Evolutionary conservation across 2,113 vertebrate genomes (phyloP).

Genomic region (Psittacula cyanocephala): DNA sequence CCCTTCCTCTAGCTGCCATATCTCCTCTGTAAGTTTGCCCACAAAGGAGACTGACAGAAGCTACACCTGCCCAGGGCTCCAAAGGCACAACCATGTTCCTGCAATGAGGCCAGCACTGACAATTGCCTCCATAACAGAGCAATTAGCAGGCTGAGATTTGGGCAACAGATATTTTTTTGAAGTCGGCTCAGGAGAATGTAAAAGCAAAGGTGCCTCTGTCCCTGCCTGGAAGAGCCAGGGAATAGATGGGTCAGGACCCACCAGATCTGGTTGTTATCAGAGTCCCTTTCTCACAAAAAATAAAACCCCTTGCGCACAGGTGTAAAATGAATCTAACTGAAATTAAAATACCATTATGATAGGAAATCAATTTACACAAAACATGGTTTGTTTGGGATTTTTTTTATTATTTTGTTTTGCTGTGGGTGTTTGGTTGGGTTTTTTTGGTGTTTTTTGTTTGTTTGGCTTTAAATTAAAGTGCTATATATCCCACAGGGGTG

Average conservation of each 20-base stretch:
- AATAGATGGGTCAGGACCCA: background rate
- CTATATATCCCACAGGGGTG: background rate
- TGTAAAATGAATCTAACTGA: background rate
- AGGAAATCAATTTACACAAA: background rate
- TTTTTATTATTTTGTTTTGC: background rate
- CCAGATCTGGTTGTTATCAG: background rate
- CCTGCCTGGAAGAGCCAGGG: background rate
- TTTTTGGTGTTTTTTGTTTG: too few relatives aligned
- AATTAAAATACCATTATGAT: background rate
- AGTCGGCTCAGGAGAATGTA: background rate
- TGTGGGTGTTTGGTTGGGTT: background rate
- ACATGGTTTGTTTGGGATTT: too few relatives aligned
- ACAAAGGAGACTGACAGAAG: background rate
- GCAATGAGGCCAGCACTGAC: fast-evolving
- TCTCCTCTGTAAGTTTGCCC: fast-evolving
- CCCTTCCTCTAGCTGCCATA: too few relatives aligned
- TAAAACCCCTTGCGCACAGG: background rate
- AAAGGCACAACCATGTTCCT: background rate
- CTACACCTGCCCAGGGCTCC: background rate
- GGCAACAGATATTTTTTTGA: background rate
- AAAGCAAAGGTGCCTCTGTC: background rate
- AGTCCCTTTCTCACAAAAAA: background rate
- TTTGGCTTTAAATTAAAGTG: background rate
- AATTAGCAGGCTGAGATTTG: background rate
- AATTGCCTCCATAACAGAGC: background rate